Percentiles rank a stretch among this genome's conserved stretches.
phyloP scores from a whole-genome alignment of 1,140 invertebrate genomes.

The Antheraea pernyi region DNA sequence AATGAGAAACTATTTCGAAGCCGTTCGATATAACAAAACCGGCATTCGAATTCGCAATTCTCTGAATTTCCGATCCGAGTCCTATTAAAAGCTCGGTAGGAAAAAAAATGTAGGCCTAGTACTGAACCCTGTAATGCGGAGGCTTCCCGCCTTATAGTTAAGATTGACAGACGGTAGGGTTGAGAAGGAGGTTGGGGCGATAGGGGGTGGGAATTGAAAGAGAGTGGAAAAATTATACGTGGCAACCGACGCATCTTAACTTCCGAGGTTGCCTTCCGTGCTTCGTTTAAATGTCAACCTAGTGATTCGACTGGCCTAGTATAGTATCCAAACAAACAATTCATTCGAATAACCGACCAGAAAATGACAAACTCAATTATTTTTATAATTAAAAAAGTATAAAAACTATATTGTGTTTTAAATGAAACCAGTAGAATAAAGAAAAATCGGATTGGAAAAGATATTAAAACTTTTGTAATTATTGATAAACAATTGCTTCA shows the following conservation, averaged over 20 bases:
- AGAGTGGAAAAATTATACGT: conserved; percentile 77
- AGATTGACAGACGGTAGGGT: conserved; percentile 77
- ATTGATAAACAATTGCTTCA: no score
- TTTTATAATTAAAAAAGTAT: no score
- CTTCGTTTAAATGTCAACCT: conserved; percentile 34
- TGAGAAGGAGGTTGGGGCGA: conserved; percentile 51
- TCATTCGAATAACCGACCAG: background rate
- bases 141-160: conserved; percentile 70
- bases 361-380: background rate
- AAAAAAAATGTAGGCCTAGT: conserved; percentile 65
- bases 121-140: conserved; percentile 61
- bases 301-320: background rate
- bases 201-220: conserved; percentile 67
- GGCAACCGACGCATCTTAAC: conserved; percentile 75
- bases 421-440: no score
- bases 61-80: conserved; percentile 50
- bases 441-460: no score
- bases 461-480: no score
- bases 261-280: conserved; percentile 60
- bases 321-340: background rate
- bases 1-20: conserved; percentile 30
- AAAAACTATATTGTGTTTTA: no score
- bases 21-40: conserved; percentile 20
- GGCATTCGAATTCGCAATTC: conserved; percentile 56
- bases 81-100: conserved; percentile 59